Base-by-base conservation (phyloP, 2,888 invertebrate species). In the Nezara viridula region DNA sequence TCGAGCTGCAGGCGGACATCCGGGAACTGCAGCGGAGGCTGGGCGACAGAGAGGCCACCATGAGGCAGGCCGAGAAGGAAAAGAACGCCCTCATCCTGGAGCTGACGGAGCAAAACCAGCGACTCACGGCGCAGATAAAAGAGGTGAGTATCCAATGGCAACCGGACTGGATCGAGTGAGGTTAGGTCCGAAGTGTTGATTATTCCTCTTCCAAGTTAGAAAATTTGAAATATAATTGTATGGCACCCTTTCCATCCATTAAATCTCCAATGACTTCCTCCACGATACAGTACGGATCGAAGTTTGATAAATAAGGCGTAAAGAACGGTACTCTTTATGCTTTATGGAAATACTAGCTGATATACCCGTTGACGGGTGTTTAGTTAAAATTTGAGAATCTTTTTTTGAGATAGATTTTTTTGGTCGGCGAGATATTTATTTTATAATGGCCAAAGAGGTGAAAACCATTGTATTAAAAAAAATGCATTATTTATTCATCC, bases 1-100 rank as follows among this genome's bases (percentile, higher is more conserved):
- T 96, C 92, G 98, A 98, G 93, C 94, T 98, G 85, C 98, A 98
- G 93, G 96, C 96, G 91, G 98, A 98, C 94, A 95, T 98, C 92
- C 94, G 95, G 91, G 96, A 96, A 92, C 94, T 98, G 86, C 95
- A 96, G 90, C 94, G 95, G 90, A 96, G 97, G 93, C 94, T 98
- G 91, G 95, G 95, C 89, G 94, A 94, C 88, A 92, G 93, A 90
- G 93, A 93, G 90, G 92, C 92, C 85, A 91, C 92, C 73, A 92
- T 93, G 86, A 92, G 92, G 37, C 92, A 92, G 90, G 92, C 92
- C 47, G 97, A 97, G 92, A 95, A 96, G 91, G 98, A 98, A 92
- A 97, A 97, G 92, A 95, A 96, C 90, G 94, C 95, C 90, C 94
- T 98, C 90, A 96, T 98, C 90, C 94, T 95, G 88, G 96, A 98